Evolutionary conservation across 2,888 invertebrate genomes (phyloP).

Genomic region (Junonia oenone): DNA sequence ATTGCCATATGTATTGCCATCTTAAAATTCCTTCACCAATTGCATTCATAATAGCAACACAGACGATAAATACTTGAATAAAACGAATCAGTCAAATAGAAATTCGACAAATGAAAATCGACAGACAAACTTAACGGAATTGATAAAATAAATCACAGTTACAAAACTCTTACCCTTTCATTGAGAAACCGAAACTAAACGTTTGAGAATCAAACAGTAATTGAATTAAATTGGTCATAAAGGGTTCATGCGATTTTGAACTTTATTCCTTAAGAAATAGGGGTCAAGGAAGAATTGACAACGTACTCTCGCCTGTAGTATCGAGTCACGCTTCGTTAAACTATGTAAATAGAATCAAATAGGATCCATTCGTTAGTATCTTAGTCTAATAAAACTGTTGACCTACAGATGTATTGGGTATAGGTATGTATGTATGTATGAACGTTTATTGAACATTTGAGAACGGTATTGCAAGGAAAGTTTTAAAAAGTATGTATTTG

Average conservation of each 20-base stretch:
- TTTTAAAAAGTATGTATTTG: too few species aligned
- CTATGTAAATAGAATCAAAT: constrained; percentile 7
- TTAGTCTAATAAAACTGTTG: constrained; percentile 8
- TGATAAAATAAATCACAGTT: constrained; percentile 2
- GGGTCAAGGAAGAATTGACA: neutral
- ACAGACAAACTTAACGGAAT: neutral
- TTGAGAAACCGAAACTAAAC: constrained; percentile 5
- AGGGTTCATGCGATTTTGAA: neutral
- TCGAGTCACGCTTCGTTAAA: constrained; percentile 14
- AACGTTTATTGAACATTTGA: neutral
- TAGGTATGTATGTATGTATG: neutral
- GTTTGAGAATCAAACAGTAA: constrained; percentile 12
- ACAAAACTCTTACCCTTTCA: constrained; percentile 4
- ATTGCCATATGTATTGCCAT: too few species aligned
- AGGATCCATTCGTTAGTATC: neutral
- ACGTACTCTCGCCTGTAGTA: neutral
- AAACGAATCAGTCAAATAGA: too few species aligned
- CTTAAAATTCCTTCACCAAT: too few species aligned
- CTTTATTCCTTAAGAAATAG: neutral
- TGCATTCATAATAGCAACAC: too few species aligned
- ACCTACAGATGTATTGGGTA: constrained; percentile 3
- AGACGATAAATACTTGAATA: too few species aligned
- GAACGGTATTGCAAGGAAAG: too few species aligned
- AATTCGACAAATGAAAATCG: neutral
- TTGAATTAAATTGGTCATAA: constrained; percentile 12